phyloP scores from a whole-genome alignment of 1,140 invertebrate species.

The Lineus longissimus region DNA sequence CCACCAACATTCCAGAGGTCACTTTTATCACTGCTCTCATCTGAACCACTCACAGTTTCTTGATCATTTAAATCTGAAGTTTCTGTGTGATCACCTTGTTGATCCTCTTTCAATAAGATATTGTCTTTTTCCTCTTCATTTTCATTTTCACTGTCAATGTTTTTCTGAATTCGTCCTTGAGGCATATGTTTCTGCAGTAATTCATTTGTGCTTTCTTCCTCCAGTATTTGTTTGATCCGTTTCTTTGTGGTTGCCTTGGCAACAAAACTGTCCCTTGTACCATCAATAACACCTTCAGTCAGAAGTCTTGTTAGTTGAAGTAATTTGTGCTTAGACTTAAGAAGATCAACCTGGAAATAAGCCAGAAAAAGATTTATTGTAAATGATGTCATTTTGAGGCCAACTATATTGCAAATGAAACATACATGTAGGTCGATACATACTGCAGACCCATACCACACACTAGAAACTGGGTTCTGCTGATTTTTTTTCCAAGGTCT shows the following conservation, averaged over 20 bases:
- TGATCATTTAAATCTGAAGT: background rate
- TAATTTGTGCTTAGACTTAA: constrained; percentile 72
- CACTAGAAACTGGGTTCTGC: too few species aligned
- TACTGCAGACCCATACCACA: too few species aligned
- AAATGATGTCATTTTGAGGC: constrained; percentile 12
- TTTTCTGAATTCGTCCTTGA: background rate
- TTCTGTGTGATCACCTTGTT: constrained; percentile 7
- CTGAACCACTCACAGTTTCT: background rate
- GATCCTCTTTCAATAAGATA: background rate
- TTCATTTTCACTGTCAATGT: background rate
- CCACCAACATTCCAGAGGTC: too few species aligned
- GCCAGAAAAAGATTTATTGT: too few species aligned
- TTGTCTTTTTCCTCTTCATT: background rate
- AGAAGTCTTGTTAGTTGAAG: constrained; percentile 67
- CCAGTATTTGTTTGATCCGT: constrained; percentile 16
- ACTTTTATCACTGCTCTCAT: background rate
- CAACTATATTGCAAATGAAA: constrained; percentile 23
- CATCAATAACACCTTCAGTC: constrained; percentile 61
- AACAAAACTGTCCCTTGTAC: constrained; percentile 16
- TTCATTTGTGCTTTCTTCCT: background rate
- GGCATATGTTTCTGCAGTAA: background rate
- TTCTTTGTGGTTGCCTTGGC: constrained; percentile 12
- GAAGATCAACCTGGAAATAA: constrained; percentile 68
- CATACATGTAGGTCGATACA: too few species aligned
- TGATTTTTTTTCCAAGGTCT: too few species aligned